Conservation (phyloP, 23 tunicate genomes). For the Trididemnum nubilum region DNA sequence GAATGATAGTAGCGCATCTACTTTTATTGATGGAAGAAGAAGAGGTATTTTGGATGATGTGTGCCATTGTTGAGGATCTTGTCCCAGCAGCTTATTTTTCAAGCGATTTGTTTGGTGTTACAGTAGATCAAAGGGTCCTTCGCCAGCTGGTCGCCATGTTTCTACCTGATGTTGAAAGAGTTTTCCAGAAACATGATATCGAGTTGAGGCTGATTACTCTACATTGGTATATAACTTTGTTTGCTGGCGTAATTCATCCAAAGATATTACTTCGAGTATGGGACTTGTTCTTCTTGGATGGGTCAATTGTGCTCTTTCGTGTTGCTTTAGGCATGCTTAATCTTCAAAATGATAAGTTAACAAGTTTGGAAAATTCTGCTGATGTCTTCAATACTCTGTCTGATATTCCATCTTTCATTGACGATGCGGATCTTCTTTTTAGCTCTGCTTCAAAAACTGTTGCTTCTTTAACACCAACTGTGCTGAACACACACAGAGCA, state of each 20-base stretch:
- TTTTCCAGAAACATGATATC: conserved; percentile 73
- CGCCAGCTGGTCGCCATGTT: conserved; percentile 67
- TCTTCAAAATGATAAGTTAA: conserved; percentile 28
- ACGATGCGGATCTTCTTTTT: conserved; percentile 65
- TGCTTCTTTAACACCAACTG: conserved; percentile 65
- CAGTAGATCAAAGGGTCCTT: conserved; percentile 81
- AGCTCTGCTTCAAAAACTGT: conserved; percentile 42
- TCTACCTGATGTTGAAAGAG: conserved; percentile 55
- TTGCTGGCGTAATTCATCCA: conserved; percentile 83
- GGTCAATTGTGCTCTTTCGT: conserved; percentile 71
- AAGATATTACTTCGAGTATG: conserved; percentile 79
- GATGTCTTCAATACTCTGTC: conserved; percentile 73
- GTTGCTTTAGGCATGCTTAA: conserved; percentile 78
- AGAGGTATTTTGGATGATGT: conserved; percentile 89
- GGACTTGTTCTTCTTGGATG: conserved; percentile 84
- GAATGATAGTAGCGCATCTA: conserved; percentile 75
- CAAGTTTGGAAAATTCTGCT: conserved; percentile 52
- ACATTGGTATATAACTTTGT: conserved; percentile 79
- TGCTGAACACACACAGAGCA: conserved; percentile 69
- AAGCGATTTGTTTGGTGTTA: conserved; percentile 71
- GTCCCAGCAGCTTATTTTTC: conserved; percentile 65
- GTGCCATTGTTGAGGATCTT: conserved; percentile 72
- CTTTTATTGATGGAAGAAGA: conserved; percentile 85
- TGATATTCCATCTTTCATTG: conserved; percentile 60
- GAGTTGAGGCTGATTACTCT: conserved; percentile 65